Evolutionary conservation across 2,797 vertebrate species (phyloP).

Genomic region (Acrossocheilus fasciatus): DNA sequence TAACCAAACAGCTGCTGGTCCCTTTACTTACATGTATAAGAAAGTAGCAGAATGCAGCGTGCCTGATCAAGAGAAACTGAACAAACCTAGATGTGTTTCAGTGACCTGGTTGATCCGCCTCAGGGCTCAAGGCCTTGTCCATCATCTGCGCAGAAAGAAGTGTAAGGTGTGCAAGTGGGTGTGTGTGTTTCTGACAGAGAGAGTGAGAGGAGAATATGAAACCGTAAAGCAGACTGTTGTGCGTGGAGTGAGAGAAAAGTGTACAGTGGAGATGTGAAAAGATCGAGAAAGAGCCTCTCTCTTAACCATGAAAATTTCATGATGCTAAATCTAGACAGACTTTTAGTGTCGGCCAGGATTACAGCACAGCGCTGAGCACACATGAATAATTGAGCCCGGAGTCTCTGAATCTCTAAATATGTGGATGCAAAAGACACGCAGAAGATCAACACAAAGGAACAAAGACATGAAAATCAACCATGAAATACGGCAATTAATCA

Average conservation of each 20-base stretch:
- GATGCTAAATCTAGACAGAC: slow-evolving; percentile 85
- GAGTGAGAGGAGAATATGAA: slow-evolving; percentile 54
- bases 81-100: slow-evolving; percentile 51
- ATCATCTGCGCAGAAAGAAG: slow-evolving; percentile 43
- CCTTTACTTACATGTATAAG: not conserved
- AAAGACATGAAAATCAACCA: not conserved
- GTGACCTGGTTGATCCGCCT: slow-evolving; percentile 20
- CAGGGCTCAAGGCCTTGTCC: slow-evolving; percentile 45
- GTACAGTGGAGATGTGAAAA: slow-evolving; percentile 39
- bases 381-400: slow-evolving; percentile 80
- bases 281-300: slow-evolving; percentile 63
- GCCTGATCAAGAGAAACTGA: slow-evolving; percentile 38
- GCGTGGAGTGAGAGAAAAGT: slow-evolving; percentile 33
- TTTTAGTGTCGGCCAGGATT: slow-evolving; percentile 88
- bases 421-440: slow-evolving; percentile 18
- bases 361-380: slow-evolving; percentile 74
- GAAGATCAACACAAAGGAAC: slow-evolving; percentile 23
- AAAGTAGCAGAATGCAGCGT: not conserved
- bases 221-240: slow-evolving; percentile 38
- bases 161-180: slow-evolving; percentile 53
- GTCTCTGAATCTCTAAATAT: slow-evolving; percentile 69
- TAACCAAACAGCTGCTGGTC: not conserved
- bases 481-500: slow-evolving; percentile 28
- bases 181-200: slow-evolving; percentile 46
- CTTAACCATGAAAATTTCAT: slow-evolving; percentile 84